phyloP scores from a whole-genome alignment of 2,888 invertebrate species.

The Eupithecia insigniata region DNA sequence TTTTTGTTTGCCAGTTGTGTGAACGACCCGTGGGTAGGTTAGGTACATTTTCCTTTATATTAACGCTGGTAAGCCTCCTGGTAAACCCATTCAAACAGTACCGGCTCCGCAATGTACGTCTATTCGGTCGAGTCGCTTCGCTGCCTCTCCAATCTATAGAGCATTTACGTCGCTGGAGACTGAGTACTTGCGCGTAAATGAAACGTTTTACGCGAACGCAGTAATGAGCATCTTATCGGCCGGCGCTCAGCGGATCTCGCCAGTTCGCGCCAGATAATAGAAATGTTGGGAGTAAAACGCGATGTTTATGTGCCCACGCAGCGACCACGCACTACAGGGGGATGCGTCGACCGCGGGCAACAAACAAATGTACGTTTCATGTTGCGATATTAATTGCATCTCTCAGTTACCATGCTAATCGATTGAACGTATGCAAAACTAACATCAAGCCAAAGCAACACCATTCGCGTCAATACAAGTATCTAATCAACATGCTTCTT shows the following conservation, averaged over 20 bases:
- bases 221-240: slow-evolving; percentile 51
- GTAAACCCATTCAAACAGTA: slow-evolving; percentile 1
- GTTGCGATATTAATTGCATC: slow-evolving; percentile 11
- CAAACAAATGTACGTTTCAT: background rate
- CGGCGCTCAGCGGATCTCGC: too few relatives aligned
- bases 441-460: slow-evolving; percentile 3
- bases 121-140: slow-evolving; percentile 35
- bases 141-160: background rate
- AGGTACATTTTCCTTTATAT: background rate
- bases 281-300: slow-evolving; percentile 58
- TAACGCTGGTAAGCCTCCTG: background rate
- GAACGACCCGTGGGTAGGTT: slow-evolving; percentile 1
- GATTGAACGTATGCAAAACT: slow-evolving; percentile 6
- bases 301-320: slow-evolving; percentile 47
- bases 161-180: slow-evolving; percentile 49
- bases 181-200: slow-evolving; percentile 55
- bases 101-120: slow-evolving; percentile 6
- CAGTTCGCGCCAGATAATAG: slow-evolving; percentile 56
- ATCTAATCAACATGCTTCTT: background rate
- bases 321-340: background rate
- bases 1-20: background rate
- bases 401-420: slow-evolving; percentile 11
- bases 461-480: background rate
- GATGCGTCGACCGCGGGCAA: background rate
- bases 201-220: slow-evolving; percentile 48